Evolutionary conservation across 1,140 invertebrate species (phyloP), one percentile per base, ranked within the genome.

Genomic region (Schlechtendalia chinensis): DNA sequence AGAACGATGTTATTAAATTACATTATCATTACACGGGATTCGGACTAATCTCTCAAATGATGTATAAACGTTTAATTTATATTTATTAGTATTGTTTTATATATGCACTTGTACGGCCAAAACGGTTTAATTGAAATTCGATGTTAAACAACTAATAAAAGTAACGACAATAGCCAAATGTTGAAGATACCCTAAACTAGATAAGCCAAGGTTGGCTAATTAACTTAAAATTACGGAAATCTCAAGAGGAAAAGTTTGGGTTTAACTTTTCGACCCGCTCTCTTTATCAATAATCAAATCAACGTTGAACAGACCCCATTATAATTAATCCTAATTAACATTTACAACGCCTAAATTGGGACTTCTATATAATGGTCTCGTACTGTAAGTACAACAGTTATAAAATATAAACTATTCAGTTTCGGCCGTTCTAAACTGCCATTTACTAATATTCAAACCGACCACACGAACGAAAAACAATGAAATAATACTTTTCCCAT

Each of bases 221-320:
- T 39, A 74, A 74, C 50, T 29, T 74, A 32, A 74, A 74, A 56
- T 54, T 19, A 29, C 50, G 29, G n/a, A 17, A 56, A 19, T 75
- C 54, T 75, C 54, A 22, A 58, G n/a, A 59, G 29, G 29, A 59
- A 59, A 75, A 45, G 19, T 75, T 75, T 14, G 17, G 56, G 19
- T 45, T 45, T 58, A 75, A 75, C 72, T 75, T 75, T 75, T 24
- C 54, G 14, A 24, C 32, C 32, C 72, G 16, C n/a, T 14, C 12
- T 39, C 72, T 75, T 59, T 59, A 75, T 75, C 72, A 24, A 75
- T 59, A 75, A 58, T 75, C n/a, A 59, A 45, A 75, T 75, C 12
- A 59, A 58, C 32, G 39, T 17, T 39, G n/a, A 75, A 39, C 16
- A 59, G 72, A 75, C 72, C 54, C 19, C 54, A 32, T 74, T n/a